These are phyloP conservation scores for Terebella lapidaria DNA, from an alignment of 2,888 invertebrate species.

Conservation along the genomic window DNA sequence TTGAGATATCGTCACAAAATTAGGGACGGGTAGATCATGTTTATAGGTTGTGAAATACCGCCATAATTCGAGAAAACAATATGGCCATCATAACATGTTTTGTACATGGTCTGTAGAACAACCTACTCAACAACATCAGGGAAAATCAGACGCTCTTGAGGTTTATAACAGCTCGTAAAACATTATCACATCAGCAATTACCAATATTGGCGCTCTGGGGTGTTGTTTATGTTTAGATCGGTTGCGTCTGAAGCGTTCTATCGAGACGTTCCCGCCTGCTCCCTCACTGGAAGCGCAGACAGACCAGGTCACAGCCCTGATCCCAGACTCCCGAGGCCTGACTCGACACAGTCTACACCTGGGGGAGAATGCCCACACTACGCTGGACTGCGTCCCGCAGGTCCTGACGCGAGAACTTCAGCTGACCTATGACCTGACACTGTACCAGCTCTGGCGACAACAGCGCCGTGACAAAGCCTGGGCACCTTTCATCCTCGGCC, in stretches of 20 bases:
- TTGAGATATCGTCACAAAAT: too few species aligned
- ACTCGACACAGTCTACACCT: conserved; percentile 4
- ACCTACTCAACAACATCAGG: too few species aligned
- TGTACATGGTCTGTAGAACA: too few species aligned
- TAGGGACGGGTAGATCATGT: too few species aligned
- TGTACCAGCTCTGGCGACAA: background rate
- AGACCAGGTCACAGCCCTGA: conserved; percentile 2
- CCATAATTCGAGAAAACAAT: too few species aligned
- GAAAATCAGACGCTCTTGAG: too few species aligned
- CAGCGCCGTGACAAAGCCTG: background rate
- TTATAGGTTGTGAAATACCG: too few species aligned
- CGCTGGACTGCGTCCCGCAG: background rate
- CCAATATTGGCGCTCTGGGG: too few species aligned
- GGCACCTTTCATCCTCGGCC: background rate
- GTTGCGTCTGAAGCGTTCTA: conserved; percentile 36
- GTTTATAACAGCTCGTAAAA: too few species aligned
- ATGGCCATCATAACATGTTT: too few species aligned
- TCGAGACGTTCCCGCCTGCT: conserved; percentile 43
- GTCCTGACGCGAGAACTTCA: background rate
- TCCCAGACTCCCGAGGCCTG: conserved; percentile 12
- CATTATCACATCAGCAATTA: too few species aligned
- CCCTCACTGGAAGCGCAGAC: conserved; percentile 26
- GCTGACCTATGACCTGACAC: background rate
- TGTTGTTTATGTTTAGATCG: conserved; percentile 21
- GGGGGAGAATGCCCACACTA: conserved; percentile 1